Evolutionary conservation across 2,113 vertebrate species (phyloP).

Genomic region (Amazona vittata): DNA sequence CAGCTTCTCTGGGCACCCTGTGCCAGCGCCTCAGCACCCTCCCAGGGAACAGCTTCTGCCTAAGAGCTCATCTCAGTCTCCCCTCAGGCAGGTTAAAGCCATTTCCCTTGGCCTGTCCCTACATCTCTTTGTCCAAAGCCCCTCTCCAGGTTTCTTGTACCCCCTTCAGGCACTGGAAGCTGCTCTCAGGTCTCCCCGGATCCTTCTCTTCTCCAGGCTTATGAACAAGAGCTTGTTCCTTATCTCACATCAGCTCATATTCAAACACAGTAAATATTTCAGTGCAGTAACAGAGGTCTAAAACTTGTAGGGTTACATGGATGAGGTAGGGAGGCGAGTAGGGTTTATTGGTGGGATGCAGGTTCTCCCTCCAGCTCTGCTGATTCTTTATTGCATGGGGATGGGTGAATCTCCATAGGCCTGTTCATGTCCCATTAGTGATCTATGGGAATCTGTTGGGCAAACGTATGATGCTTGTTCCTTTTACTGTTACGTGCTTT

Average conservation of each 20-base stretch:
- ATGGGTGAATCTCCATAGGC: not conserved
- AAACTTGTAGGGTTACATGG: not conserved
- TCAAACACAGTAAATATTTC: not conserved
- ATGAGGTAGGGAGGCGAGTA: not conserved
- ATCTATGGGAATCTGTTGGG: not conserved
- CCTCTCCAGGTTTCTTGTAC: not conserved
- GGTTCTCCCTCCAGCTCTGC: not conserved
- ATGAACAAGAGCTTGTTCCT: not conserved
- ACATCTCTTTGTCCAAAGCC: not conserved
- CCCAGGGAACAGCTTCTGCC: not conserved
- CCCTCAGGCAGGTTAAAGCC: not conserved
- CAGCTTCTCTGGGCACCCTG: no score
- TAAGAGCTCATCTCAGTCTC: not conserved
- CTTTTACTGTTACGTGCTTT: not conserved
- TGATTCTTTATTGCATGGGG: fast-evolving
- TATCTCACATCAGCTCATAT: constrained; percentile 13
- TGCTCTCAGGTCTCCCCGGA: not conserved
- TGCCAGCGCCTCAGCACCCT: no score
- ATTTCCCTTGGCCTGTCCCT: not conserved
- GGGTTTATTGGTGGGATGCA: fast-evolving
- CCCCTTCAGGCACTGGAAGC: not conserved
- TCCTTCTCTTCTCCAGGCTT: not conserved
- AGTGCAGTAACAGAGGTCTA: not conserved
- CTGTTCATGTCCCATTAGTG: not conserved
- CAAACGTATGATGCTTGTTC: not conserved